phyloP scores from a whole-genome alignment of 2,113 vertebrate genomes.

The Piprites chloris region DNA sequence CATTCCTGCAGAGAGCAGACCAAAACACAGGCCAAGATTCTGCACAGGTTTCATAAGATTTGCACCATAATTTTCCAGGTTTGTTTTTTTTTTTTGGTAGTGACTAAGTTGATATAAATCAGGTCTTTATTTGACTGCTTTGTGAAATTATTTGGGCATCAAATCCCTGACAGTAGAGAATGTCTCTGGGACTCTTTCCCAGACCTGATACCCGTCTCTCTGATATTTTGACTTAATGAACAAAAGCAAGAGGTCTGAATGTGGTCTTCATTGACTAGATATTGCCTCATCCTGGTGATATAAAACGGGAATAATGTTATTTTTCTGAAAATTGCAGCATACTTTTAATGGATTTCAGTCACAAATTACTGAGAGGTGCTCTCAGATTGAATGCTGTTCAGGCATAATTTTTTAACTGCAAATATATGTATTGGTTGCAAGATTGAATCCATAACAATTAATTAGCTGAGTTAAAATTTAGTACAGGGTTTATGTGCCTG shows the following conservation, averaged over 20 bases:
- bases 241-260: background rate
- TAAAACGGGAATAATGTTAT: background rate
- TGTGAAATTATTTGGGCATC: background rate
- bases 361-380: background rate
- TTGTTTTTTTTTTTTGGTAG: background rate
- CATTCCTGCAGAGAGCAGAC: background rate
- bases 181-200: background rate
- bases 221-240: background rate
- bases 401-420: conserved; percentile 17
- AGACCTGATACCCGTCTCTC: background rate
- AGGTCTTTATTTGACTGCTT: background rate
- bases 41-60: background rate
- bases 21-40: background rate
- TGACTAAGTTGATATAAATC: background rate
- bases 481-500: background rate
- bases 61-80: background rate
- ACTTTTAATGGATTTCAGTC: background rate
- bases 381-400: background rate
- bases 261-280: background rate
- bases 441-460: conserved; percentile 37
- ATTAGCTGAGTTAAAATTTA: conserved; percentile 45
- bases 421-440: conserved; percentile 25
- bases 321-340: background rate
- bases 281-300: background rate
- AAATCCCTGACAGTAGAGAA: background rate